Evolutionary conservation across 1,140 invertebrate genomes (phyloP), one percentile per base, ranked within the genome.

Genomic region (Prorops nasuta): DNA sequence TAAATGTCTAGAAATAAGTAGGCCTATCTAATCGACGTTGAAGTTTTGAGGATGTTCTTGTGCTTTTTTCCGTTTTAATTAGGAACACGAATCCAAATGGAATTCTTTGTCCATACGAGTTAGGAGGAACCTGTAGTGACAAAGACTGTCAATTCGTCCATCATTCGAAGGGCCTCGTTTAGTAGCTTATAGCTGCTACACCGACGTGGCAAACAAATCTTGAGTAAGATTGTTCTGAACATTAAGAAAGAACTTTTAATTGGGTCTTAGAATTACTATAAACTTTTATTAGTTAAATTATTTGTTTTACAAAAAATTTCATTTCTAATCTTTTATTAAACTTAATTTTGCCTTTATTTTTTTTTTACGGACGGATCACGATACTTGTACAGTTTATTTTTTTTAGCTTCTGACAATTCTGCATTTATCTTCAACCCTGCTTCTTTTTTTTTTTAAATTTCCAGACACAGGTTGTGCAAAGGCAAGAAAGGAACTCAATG

Each of bases 191-290:
- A 54, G 49, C 47, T 52, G 53, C 57, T 58, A 32, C 35, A 44
- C 52, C 52, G 52, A 49, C 54, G 54, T 56, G 60, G 56, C 61
- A 52, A 39, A 44, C 50, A 48, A 65, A 49, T 54, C 43, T 69
- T 73, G 71, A 62, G 67, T 72, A 74, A 75, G 72, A 68, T 74
- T 67, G 72, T 72, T 72, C 69, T 69, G 66, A 64, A 58, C 63
- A 63, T 51, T 66, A 49, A 56, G 45, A 34, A 16, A 44, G 17
- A 50, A 10, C 28, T 1, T 24, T 22, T 35, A 22, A 2, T 21
- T 44, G 16, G 16, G 12, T 32, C 41, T 9, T 28, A 6, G 10
- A 21, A 15, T n/a, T 19, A 19, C 34, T 44, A 19, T 35, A 35
- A 12, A 44, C 16, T 12, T 34, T n/a, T 12, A 41, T 24, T 41